Percentiles rank a stretch among this genome's conserved stretches.
Evolutionary conservation across 2,113 vertebrate species (phyloP).

Genomic region (Cacatua alba): DNA sequence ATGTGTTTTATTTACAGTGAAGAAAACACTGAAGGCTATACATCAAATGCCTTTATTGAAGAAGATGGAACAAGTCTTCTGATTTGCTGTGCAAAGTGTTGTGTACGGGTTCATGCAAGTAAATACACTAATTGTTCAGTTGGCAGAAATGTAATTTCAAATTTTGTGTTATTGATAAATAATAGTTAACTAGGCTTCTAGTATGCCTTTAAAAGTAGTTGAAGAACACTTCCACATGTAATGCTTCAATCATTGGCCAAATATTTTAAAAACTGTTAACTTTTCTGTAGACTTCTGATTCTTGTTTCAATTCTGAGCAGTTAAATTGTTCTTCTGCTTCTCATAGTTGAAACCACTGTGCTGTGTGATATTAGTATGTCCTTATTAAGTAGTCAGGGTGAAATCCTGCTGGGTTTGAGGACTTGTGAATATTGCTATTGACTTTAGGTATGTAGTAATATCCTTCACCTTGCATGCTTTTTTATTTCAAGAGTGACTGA

Average conservation of each 20-base stretch:
- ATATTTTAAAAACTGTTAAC: background rate
- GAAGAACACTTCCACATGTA: background rate
- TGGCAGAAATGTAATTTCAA: background rate
- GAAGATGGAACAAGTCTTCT: conserved; percentile 93
- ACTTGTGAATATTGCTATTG: background rate
- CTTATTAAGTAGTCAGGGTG: background rate
- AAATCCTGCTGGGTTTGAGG: background rate
- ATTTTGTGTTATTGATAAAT: background rate
- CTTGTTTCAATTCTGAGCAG: background rate
- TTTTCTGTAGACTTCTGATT: background rate
- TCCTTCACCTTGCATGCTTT: background rate
- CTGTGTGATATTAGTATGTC: background rate
- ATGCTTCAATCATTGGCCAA: background rate
- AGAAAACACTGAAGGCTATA: conserved; percentile 83
- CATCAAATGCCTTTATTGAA: conserved; percentile 87
- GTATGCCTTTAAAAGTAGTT: background rate
- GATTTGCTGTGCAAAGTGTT: conserved; percentile 88
- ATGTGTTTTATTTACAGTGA: conserved; percentile 95
- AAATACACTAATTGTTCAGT: conserved; percentile 67
- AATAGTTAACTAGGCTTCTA: background rate
- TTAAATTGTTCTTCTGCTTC: background rate
- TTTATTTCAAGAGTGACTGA: background rate
- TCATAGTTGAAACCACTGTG: background rate
- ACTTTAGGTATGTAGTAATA: background rate
- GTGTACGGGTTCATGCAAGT: conserved; percentile 94